These are phyloP conservation scores for Nothoprocta perdicaria DNA, from an alignment of 2,113 vertebrate genomes.

Conservation along the genomic window DNA sequence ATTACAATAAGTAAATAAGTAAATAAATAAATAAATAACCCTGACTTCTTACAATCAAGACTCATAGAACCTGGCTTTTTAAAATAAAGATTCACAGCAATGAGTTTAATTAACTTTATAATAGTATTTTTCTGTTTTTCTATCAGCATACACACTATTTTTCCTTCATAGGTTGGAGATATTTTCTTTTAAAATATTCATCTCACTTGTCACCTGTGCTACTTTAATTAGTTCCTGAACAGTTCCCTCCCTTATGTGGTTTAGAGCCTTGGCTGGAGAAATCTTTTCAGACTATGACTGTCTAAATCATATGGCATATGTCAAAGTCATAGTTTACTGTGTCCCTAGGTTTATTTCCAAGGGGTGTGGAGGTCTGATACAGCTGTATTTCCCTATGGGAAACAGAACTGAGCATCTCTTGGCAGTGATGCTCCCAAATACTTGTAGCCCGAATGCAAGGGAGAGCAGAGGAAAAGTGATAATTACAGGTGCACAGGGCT, in stretches of 20 bases:
- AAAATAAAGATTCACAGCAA: not conserved
- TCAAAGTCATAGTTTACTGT: not conserved
- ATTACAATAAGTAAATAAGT: not conserved
- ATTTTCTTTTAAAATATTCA: not conserved
- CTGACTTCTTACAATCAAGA: too few species aligned
- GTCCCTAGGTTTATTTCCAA: not conserved
- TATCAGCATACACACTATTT: not conserved
- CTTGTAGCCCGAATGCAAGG: not conserved
- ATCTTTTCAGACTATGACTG: not conserved
- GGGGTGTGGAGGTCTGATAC: not conserved
- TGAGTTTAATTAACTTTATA: not conserved
- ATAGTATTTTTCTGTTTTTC: not conserved
- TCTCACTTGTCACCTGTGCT: not conserved
- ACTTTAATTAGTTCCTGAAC: not conserved
- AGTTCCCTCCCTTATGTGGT: not conserved
- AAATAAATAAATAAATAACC: too few species aligned
- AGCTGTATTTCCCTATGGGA: not conserved
- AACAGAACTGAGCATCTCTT: not conserved
- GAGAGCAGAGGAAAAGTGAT: not conserved
- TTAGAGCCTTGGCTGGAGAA: not conserved
- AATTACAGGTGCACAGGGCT: not conserved
- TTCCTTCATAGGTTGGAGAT: not conserved
- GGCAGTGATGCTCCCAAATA: not conserved
- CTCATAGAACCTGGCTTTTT: not conserved
- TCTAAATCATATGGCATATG: not conserved